Evolutionary conservation across 2,797 vertebrate species (phyloP).

Genomic region (Xiphorhynchus erythropygius): DNA sequence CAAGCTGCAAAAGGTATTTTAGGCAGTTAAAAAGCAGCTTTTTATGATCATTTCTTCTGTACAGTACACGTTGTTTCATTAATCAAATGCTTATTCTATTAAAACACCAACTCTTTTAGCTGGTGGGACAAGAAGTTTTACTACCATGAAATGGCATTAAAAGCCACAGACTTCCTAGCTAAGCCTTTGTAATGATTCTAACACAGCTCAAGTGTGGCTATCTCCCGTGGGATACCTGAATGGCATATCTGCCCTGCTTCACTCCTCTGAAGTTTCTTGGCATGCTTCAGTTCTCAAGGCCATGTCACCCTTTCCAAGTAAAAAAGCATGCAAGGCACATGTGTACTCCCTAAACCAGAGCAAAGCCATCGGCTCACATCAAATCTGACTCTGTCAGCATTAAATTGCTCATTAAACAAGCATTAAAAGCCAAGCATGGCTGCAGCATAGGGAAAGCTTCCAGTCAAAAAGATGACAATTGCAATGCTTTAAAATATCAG

Average conservation of each 20-base stretch:
- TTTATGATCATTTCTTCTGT: conserved; percentile 77
- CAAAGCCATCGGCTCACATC: background rate
- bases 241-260: background rate
- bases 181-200: conserved; percentile 63
- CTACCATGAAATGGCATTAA: conserved; percentile 70
- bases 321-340: background rate
- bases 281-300: background rate
- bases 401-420: background rate
- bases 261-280: background rate
- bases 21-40: conserved; percentile 73
- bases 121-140: conserved; percentile 74
- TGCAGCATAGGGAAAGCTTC: background rate
- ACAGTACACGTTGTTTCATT: conserved; percentile 77
- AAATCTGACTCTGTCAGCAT: background rate
- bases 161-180: conserved; percentile 53
- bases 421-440: background rate
- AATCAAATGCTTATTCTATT: conserved; percentile 81
- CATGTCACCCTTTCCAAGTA: background rate
- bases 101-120: conserved; percentile 70
- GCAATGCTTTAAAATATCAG: background rate
- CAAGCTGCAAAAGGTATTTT: conserved; percentile 76
- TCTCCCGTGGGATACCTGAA: background rate
- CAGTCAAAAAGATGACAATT: background rate
- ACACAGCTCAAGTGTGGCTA: conserved; percentile 41
- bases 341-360: background rate